These are phyloP conservation scores for Bursaphelenchus mucronatus DNA, from an alignment of 1,140 invertebrate genomes.

Conservation along the genomic window DNA sequence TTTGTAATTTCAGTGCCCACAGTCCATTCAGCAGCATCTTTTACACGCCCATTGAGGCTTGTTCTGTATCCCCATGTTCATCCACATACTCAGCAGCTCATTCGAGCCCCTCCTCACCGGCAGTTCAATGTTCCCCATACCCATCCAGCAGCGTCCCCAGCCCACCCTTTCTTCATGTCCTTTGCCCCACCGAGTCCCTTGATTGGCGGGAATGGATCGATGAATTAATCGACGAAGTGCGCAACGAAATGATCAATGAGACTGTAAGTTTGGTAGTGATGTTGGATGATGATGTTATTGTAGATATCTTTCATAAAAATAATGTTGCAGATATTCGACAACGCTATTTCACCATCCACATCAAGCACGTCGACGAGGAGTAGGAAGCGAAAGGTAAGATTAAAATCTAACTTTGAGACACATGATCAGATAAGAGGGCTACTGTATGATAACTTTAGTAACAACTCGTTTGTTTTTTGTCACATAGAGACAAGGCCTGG, in stretches of 20 bases:
- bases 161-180: no score
- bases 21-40: no score
- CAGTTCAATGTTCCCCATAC: no score
- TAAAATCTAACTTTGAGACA: not conserved
- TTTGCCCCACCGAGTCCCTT: constrained; percentile 5
- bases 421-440: not conserved
- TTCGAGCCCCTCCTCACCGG: no score
- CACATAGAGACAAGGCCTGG: no score
- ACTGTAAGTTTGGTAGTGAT: constrained; percentile 15
- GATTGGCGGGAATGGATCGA: constrained; percentile 40
- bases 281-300: not conserved
- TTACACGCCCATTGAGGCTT: no score
- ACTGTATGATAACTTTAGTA: no score
- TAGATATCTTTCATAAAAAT: not conserved
- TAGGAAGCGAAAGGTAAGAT: not conserved
- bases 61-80: no score
- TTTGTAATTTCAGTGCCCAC: no score
- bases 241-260: constrained; percentile 34
- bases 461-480: no score
- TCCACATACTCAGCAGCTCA: no score
- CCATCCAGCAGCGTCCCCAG: no score
- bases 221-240: constrained; percentile 33
- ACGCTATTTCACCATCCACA: not conserved
- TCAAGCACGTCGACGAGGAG: not conserved
- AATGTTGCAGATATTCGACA: not conserved